Conservation (phyloP, 2,888 invertebrate genomes). For the Pilophorus perplexus region DNA sequence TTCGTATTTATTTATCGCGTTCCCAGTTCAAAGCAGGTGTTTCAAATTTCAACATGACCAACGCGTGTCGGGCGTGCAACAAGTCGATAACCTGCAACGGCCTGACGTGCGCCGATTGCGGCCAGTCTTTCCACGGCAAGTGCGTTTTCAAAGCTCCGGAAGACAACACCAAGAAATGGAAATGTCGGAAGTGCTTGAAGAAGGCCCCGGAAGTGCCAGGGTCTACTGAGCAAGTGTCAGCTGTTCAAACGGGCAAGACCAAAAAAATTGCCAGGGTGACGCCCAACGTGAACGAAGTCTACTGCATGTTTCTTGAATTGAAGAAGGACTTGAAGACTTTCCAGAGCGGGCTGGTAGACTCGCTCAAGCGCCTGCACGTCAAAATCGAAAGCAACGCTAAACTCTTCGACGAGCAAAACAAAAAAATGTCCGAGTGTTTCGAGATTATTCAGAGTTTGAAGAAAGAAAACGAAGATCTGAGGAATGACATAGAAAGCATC, state of each 20-base stretch:
- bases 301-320: slow-evolving; percentile 10
- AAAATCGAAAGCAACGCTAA: slow-evolving; percentile 9
- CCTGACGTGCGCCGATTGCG: slow-evolving; percentile 9
- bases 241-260: background rate
- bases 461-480: slow-evolving; percentile 14
- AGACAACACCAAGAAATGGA: slow-evolving; percentile 1
- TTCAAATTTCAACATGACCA: too few species aligned
- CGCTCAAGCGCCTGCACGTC: slow-evolving; percentile 19
- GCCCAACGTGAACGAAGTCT: background rate
- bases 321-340: slow-evolving; percentile 21
- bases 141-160: background rate
- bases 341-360: slow-evolving; percentile 6
- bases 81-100: background rate
- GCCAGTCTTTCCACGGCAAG: slow-evolving; percentile 5
- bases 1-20: background rate
- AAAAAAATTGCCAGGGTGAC: background rate
- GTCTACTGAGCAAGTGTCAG: too few species aligned
- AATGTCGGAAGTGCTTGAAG: slow-evolving; percentile 11
- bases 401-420: slow-evolving; percentile 21
- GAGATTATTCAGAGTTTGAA: slow-evolving; percentile 14
- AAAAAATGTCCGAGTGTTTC: slow-evolving; percentile 18
- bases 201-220: background rate
- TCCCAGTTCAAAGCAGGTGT: too few species aligned
- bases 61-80: slow-evolving; percentile 4
- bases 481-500: slow-evolving; percentile 4